Percentiles rank a stretch among this genome's conserved stretches.
These are phyloP conservation scores for Cinara cedri DNA, from an alignment of 2,888 invertebrate genomes.

Conservation along the genomic window DNA sequence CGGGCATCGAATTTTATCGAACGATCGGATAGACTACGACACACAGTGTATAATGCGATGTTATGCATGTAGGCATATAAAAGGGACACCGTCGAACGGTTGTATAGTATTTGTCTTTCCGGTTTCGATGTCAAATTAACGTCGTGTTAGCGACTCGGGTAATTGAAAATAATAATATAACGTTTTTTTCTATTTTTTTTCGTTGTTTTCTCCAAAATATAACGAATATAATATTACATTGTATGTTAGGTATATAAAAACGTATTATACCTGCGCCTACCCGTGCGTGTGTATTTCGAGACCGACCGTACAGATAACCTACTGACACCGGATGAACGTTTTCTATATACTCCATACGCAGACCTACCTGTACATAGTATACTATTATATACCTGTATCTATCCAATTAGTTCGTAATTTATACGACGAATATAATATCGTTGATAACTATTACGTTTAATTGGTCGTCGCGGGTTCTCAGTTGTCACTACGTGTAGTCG, in stretches of 20 bases:
- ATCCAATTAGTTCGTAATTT: slow-evolving; percentile 50
- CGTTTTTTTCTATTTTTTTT: slow-evolving; percentile 8
- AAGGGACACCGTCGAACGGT: background rate
- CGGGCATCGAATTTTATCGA: slow-evolving; percentile 50
- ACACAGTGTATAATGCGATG: too few species aligned
- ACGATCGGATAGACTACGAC: slow-evolving; percentile 39
- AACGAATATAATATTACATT: background rate
- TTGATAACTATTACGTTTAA: slow-evolving; percentile 39
- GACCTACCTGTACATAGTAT: too few species aligned
- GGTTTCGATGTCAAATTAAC: slow-evolving; percentile 48
- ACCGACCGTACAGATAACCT: slow-evolving; percentile 45
- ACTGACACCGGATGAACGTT: slow-evolving; percentile 51
- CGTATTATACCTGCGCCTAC: background rate
- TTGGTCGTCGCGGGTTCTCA: slow-evolving; percentile 26
- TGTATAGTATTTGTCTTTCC: slow-evolving; percentile 31
- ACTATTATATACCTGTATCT: background rate
- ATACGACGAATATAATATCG: slow-evolving; percentile 41
- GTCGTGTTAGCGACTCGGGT: slow-evolving; percentile 37
- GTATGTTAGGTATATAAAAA: too few species aligned
- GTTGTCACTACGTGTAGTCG: background rate
- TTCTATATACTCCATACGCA: too few species aligned
- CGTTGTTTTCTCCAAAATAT: slow-evolving; percentile 17
- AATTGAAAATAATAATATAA: slow-evolving; percentile 47
- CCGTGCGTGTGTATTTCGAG: background rate
- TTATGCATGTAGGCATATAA: background rate